Evolutionary conservation across 2,888 invertebrate genomes (phyloP).

Genomic region (Abrostola triplasia): DNA sequence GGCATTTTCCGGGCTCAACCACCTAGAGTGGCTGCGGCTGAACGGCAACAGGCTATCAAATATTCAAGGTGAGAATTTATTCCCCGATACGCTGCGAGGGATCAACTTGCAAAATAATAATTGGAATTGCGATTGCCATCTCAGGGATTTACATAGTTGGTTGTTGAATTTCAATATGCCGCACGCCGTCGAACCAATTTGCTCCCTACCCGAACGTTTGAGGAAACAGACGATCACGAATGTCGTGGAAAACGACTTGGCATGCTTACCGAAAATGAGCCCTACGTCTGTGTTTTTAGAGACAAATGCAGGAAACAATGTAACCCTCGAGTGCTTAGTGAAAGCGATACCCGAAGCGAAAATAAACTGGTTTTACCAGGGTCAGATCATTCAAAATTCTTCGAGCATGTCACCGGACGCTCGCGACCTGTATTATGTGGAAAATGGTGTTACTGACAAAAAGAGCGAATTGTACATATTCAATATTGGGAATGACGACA

Average conservation of each 20-base stretch:
- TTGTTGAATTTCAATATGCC: constrained; percentile 93
- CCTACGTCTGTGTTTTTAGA: constrained; percentile 93
- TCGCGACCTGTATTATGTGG: constrained; percentile 91
- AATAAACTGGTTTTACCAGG: constrained; percentile 95
- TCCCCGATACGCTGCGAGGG: constrained; percentile 93
- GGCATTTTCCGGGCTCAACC: constrained; percentile 94
- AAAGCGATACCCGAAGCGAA: constrained; percentile 94
- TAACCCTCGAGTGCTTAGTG: constrained; percentile 94
- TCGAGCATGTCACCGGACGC: constrained; percentile 90
- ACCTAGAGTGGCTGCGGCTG: constrained; percentile 94
- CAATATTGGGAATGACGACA: constrained; percentile 93
- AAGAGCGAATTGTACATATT: constrained; percentile 93
- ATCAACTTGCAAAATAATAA: constrained; percentile 95
- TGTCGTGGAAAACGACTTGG: constrained; percentile 91
- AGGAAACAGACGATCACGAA: constrained; percentile 91
- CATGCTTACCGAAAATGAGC: constrained; percentile 93
- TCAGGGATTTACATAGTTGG: constrained; percentile 93
- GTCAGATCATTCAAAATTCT: constrained; percentile 93
- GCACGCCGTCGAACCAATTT: constrained; percentile 93
- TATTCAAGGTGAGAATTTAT: constrained; percentile 91
- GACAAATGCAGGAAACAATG: constrained; percentile 93
- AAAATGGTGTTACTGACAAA: constrained; percentile 92
- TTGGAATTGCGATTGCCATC: constrained; percentile 96
- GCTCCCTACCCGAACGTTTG: constrained; percentile 91
- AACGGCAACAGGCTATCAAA: constrained; percentile 94